These are phyloP conservation scores for Plecturocebus donacophilus DNA, from an alignment of 2,113 vertebrate species.

Conservation along the genomic window DNA sequence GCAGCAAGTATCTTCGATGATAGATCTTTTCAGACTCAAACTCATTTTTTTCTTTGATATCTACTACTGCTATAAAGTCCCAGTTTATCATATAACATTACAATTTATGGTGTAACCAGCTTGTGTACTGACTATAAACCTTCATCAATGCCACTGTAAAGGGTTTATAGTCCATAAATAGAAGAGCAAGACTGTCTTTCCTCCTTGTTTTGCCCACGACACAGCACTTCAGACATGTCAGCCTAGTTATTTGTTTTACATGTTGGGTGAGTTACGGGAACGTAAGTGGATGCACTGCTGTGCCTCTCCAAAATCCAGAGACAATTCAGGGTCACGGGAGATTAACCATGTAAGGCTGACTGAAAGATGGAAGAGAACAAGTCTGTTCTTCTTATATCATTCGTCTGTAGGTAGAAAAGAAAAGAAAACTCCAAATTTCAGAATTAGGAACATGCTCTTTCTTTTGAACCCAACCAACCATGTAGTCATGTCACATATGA, in stretches of 20 bases:
- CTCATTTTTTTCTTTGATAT: conserved; percentile 87
- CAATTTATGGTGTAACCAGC: conserved; percentile 90
- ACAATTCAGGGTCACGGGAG: conserved; percentile 72
- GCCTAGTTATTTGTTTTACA: conserved; percentile 84
- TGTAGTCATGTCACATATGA: background rate
- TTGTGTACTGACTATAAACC: conserved; percentile 89
- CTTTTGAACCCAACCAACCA: background rate
- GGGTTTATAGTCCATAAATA: conserved; percentile 89
- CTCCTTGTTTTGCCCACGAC: conserved; percentile 83
- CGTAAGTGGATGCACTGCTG: conserved; percentile 61
- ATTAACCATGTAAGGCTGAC: background rate
- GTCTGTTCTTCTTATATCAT: conserved; percentile 44
- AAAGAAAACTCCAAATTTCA: conserved; percentile 55
- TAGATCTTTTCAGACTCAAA: conserved; percentile 83
- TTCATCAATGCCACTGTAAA: conserved; percentile 89
- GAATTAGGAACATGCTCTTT: conserved; percentile 40
- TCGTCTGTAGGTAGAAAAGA: conserved; percentile 52
- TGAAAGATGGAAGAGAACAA: conserved; percentile 31
- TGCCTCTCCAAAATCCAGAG: conserved; percentile 59
- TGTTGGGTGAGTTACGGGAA: conserved; percentile 73
- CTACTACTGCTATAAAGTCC: conserved; percentile 88
- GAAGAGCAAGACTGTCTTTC: conserved; percentile 85
- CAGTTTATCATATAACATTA: conserved; percentile 91
- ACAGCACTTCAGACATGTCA: conserved; percentile 85
- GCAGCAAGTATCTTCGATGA: conserved; percentile 81